Evolutionary conservation across 2,113 vertebrate genomes (phyloP).

Genomic region (Kryptolebias marmoratus): DNA sequence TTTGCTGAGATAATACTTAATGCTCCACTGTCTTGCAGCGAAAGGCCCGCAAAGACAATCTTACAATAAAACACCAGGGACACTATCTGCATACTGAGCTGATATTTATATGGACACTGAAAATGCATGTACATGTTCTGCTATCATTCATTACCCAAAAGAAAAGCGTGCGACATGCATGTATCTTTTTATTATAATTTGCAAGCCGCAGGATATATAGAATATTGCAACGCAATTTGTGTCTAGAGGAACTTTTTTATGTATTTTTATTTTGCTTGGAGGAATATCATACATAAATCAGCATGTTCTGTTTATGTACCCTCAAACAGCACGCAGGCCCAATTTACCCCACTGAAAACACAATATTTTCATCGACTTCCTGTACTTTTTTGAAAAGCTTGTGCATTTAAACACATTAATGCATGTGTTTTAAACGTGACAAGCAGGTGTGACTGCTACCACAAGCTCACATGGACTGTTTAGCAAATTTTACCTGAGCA

Average conservation of each 20-base stretch:
- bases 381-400: slow-evolving; percentile 17
- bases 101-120: slow-evolving; percentile 62
- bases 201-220: slow-evolving; percentile 14
- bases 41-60: slow-evolving; percentile 58
- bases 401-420: not conserved
- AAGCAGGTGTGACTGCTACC: not conserved
- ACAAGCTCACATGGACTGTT: slow-evolving; percentile 8
- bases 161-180: slow-evolving; percentile 50
- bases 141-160: slow-evolving; percentile 55
- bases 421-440: not conserved
- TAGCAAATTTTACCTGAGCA: slow-evolving; percentile 30
- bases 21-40: slow-evolving; percentile 61
- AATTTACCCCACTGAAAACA: slow-evolving; percentile 42
- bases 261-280: slow-evolving; percentile 43
- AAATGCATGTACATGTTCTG: slow-evolving; percentile 49
- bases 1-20: slow-evolving; percentile 72
- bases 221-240: slow-evolving; percentile 11
- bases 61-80: slow-evolving; percentile 60
- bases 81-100: slow-evolving; percentile 63
- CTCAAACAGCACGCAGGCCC: slow-evolving; percentile 30
- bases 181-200: slow-evolving; percentile 37
- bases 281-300: slow-evolving; percentile 56
- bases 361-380: slow-evolving; percentile 33
- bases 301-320: slow-evolving; percentile 41
- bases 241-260: slow-evolving; percentile 20